Base-by-base conservation (phyloP, 1,140 invertebrate genomes). In the Hirudo medicinalis region DNA sequence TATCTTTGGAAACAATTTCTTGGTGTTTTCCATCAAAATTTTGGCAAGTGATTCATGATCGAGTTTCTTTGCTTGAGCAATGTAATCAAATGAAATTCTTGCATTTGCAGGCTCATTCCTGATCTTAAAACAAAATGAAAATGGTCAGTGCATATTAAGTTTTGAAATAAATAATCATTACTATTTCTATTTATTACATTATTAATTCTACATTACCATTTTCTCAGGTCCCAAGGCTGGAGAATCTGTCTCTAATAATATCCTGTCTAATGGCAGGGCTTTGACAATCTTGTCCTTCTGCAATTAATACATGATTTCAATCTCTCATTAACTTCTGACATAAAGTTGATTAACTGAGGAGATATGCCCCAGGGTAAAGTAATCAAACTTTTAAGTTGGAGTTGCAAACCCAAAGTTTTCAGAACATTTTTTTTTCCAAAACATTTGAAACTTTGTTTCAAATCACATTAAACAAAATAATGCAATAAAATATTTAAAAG, bases 31-130 rank as follows among this genome's bases (percentile, higher is more conserved):
- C 63, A 78, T 80, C 19, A 81, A 81, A 13, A 79, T 75, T 68
- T 74, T 70, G 49, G 73, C 76, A 0, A 83, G 79, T 68, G 78
- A 76, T 40, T 75, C 73, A 0, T 77, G 40, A 54, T 77, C 72
- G 43, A 83, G 69, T 22, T 80, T 77, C 73, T 83, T 83, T 13
- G 79, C 72, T 69, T 76, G 74, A 2, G 81, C 79, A 27, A 83
- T 80, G 69, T 80, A 80, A 63, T 82, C 77, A 74, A 80, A 82
- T 19, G 79, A 80, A 27, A 81, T 71, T 0, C n/a, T 54, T 32
- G 82, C 74, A 72, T 83, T 83, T 6, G 74, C 72, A 5, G 82
- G 82, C 55, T 79, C 79, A 74, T 83, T 83, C 68, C 82, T 72
- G 49, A 72, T 76, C 73, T 77, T 76, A 71, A 75, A 76, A 76